Evolutionary conservation across 2,113 vertebrate genomes (phyloP).

Genomic region (Actenoides hombroni): DNA sequence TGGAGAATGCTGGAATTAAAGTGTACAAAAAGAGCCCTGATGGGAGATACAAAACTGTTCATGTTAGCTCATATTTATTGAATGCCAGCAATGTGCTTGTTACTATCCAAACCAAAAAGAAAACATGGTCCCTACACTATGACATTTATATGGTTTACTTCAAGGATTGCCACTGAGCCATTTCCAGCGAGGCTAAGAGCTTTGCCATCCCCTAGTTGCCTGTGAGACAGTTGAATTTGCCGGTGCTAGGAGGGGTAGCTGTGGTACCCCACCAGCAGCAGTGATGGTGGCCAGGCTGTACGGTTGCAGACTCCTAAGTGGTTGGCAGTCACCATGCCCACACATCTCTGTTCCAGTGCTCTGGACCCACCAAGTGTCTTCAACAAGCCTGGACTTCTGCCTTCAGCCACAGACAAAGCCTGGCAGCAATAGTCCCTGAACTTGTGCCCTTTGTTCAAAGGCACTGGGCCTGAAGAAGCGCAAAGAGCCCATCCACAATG

Average conservation of each 20-base stretch:
- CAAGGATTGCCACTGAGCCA: background rate
- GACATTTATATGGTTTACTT: background rate
- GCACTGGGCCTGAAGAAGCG: background rate
- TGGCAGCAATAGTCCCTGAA: background rate
- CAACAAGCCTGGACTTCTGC: background rate
- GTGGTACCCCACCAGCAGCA: background rate
- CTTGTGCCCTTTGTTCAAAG: background rate
- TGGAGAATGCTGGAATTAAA: background rate
- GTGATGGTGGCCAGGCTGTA: too few species aligned
- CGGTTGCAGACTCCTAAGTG: background rate
- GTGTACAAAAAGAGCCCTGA: background rate
- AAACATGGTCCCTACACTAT: fast-evolving
- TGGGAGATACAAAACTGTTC: background rate
- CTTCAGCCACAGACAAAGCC: background rate
- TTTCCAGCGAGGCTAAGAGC: background rate
- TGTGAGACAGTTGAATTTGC: background rate
- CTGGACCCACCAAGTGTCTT: background rate
- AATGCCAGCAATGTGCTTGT: background rate
- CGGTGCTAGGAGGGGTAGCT: background rate
- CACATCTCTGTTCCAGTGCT: background rate
- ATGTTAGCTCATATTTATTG: background rate
- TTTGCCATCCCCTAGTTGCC: background rate
- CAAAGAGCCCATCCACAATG: background rate
- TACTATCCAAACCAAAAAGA: background rate
- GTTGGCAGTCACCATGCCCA: background rate